Evolutionary conservation across 2,888 invertebrate species (phyloP).

Genomic region (Hemithea aestivaria): DNA sequence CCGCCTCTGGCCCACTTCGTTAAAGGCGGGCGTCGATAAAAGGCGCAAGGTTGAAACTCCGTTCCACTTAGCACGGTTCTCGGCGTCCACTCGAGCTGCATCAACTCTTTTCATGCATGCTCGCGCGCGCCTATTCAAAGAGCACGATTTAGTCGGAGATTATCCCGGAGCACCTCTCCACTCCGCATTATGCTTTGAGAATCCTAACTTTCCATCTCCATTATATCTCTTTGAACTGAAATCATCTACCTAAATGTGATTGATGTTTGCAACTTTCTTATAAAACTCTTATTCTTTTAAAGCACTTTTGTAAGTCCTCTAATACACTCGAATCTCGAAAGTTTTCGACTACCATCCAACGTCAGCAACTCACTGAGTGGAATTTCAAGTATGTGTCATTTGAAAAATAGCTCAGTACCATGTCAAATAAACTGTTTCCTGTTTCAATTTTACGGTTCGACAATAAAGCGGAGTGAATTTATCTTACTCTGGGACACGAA

Average conservation of each 20-base stretch:
- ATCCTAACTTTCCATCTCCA: constrained; percentile 22
- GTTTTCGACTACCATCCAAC: too few species aligned
- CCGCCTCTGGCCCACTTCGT: constrained; percentile 15
- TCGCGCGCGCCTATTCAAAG: constrained; percentile 30
- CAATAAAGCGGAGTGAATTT: constrained; percentile 30
- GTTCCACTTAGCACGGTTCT: constrained; percentile 24
- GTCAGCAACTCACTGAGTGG: constrained; percentile 2
- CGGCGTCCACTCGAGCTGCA: constrained; percentile 35
- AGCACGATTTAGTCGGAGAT: constrained; percentile 33
- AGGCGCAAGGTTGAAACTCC: constrained; percentile 23
- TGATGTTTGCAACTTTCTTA: constrained; percentile 13
- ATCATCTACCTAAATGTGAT: constrained; percentile 16
- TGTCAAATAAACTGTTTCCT: constrained; percentile 33
- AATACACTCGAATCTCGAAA: too few species aligned
- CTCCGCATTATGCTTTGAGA: constrained; percentile 20
- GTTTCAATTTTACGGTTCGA: constrained; percentile 31
- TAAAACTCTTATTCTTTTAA: too few species aligned
- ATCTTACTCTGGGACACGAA: constrained; percentile 22
- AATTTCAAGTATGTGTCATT: constrained; percentile 18
- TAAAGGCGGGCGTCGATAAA: constrained; percentile 15
- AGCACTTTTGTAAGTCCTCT: too few species aligned
- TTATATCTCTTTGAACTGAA: constrained; percentile 23
- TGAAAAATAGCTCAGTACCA: constrained; percentile 25
- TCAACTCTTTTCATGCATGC: constrained; percentile 41
- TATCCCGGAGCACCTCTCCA: constrained; percentile 30